These are phyloP conservation scores for Carcina quercana DNA, from an alignment of 2,888 invertebrate species.

Conservation along the genomic window DNA sequence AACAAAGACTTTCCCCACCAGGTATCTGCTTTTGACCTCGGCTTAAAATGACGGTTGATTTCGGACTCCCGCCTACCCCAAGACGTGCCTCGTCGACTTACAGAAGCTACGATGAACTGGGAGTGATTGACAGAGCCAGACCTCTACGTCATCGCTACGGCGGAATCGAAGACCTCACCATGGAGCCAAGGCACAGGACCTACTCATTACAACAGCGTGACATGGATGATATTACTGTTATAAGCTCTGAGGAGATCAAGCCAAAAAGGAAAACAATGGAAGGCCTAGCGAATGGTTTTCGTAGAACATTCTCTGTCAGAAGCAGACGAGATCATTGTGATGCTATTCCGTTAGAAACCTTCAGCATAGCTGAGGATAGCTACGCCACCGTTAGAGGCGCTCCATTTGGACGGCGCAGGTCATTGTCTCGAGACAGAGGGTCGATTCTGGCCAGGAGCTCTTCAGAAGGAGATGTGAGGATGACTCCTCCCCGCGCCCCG, in stretches of 20 bases:
- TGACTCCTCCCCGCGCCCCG: constrained; percentile 47
- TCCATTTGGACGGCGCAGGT: constrained; percentile 61
- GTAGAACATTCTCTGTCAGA: constrained; percentile 61
- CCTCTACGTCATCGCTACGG: constrained; percentile 57
- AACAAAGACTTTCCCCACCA: constrained; percentile 41
- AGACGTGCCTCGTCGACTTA: constrained; percentile 60
- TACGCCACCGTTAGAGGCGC: constrained; percentile 63
- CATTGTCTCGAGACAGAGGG: constrained; percentile 66
- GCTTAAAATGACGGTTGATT: constrained; percentile 60
- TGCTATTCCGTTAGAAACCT: constrained; percentile 58
- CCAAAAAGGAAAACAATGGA: constrained; percentile 58
- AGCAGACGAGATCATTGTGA: constrained; percentile 51
- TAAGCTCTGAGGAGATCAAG: constrained; percentile 63
- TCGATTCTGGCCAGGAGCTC: constrained; percentile 77
- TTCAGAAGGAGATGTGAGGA: constrained; percentile 81
- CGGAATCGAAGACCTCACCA: constrained; percentile 55
- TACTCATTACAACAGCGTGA: constrained; percentile 46
- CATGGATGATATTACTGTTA: constrained; percentile 61
- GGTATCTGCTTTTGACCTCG: constrained; percentile 38
- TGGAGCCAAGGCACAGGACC: constrained; percentile 36
- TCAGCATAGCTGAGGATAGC: constrained; percentile 48
- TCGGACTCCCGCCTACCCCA: constrained; percentile 59
- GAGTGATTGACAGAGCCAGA: constrained; percentile 48
- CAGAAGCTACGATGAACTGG: constrained; percentile 65
- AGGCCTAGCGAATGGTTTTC: constrained; percentile 57